Base-by-base conservation (phyloP, 2,797 vertebrate species). In the Dendrocincla tyrannina region DNA sequence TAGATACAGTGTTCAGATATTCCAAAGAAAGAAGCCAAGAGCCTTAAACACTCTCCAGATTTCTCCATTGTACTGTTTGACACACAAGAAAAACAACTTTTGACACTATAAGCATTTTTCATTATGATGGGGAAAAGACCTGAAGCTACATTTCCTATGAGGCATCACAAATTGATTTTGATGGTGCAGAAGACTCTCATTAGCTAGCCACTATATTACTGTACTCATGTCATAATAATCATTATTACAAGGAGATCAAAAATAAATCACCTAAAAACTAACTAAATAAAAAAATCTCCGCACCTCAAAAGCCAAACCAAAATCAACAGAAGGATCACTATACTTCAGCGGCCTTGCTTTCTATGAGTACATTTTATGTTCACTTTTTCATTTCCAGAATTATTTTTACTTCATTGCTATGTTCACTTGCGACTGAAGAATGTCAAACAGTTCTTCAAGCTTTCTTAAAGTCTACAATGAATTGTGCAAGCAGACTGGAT, bases 381-480 rank as follows among this genome's bases (percentile, higher is more conserved):
- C 44, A 39, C 85, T 59, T 85, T 90, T 91, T 66, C 46, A 14
- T 70, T 91, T 86, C 49, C 46, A 18, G 23, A 78, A 20, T 41
- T 83, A 66, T 25, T 88, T 80, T 89, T 55, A 39, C 55, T 76
- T 86, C 67, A 53, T 55, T 91, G 44, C 50, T 52, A 46, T 76
- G 95, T 91, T 91, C 74, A 82, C 55, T 96, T 94, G 55, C 73
- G 91, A 32, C 41, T 79, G 35, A 88, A 77, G 64, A 92, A 93
- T 39, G 44, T 69, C 35, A 89, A 94, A 66, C 47, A 66, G 50
- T 89, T 94, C 66, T 84, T 88, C 69, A 79, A 86, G 56, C n/a
- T 32, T 72, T 39, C 74, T 82, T 91, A 55, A 94, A 88, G 27
- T 46, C 59, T 88, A 79, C 47, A 81, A 69, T 39, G 18, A 94